Base-by-base conservation (phyloP, 2,888 invertebrate genomes). In the Crioceris asparagi region DNA sequence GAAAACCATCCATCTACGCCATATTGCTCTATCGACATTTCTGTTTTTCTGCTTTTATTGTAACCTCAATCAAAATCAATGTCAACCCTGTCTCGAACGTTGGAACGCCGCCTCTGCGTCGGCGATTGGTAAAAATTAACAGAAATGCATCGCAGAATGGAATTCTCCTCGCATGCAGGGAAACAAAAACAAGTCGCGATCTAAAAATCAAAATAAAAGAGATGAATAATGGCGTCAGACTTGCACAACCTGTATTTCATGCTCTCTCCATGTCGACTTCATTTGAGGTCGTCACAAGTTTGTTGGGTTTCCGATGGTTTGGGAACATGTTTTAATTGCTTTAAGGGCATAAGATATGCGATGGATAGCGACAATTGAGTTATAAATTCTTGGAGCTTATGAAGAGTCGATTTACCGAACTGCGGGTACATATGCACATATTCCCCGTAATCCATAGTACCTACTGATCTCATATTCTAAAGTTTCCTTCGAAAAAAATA, bases 151-250 rank as follows among this genome's bases (percentile, higher is more conserved):
- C 50, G 52, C 47, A 58, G 61, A 61, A 61, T 60, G 61, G 62
- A 61, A 62, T 61, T 60, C 61, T 57, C 54, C 48, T 60, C 60
- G 60, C 61, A 60, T 61, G 59, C 60, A 50, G 50, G 51, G 36
- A 41, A 44, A 47, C 41, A 47, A 46, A 46, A 49, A 45, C 48
- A 50, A 45, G 47, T 53, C 48, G 51, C 56, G 56, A 57, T 57
- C 54, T 54, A 53, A 55, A 63, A 64, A 63, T 60, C 61, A 60
- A 64, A 63, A 61, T 62, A 64, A 64, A 63, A 61, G 62, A 60
- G 61, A 64, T 64, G 63, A 64, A 53, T 63, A 62, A 64, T 64
- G 64, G 62, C 63, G 62, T 60, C 60, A 55, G 59, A 64, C 63
- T 57, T 55, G 65, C 58, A 56, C 57, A 59, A 64, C 65, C 64